Evolutionary conservation across 2,888 invertebrate species (phyloP).

Genomic region (Morpho achilles): DNA sequence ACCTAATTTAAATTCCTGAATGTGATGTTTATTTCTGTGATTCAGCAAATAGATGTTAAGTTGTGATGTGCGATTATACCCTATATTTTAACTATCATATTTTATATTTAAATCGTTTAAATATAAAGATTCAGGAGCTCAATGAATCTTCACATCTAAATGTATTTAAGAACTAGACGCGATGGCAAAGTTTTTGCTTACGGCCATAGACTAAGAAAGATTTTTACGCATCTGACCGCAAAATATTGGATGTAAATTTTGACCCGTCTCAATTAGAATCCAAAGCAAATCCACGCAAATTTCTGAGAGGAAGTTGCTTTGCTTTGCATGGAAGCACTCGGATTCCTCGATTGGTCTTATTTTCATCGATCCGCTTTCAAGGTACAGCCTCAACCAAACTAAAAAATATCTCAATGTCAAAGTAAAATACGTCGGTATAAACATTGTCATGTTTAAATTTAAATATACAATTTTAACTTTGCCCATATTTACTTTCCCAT

Average conservation of each 20-base stretch:
- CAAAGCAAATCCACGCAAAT: slow-evolving; percentile 67
- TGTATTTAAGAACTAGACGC: slow-evolving; percentile 41
- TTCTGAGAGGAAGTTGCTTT: slow-evolving; percentile 76
- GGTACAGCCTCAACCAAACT: slow-evolving; percentile 34
- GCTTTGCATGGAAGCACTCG: slow-evolving; percentile 65
- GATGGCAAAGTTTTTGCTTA: slow-evolving; percentile 51
- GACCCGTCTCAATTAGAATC: slow-evolving; percentile 51
- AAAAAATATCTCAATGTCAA: slow-evolving; percentile 27
- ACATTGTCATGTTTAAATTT: slow-evolving; percentile 38
- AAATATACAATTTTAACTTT: slow-evolving; percentile 49
- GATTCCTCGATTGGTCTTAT: slow-evolving; percentile 44
- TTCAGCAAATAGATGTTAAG: slow-evolving; percentile 71
- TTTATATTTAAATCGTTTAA: slow-evolving; percentile 44
- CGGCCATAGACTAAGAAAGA: slow-evolving; percentile 14
- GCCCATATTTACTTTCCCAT: slow-evolving; percentile 48
- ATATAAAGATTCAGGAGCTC: slow-evolving; percentile 73
- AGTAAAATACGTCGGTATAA: slow-evolving; percentile 47
- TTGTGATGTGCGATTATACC: slow-evolving; percentile 74
- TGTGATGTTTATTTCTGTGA: slow-evolving; percentile 50
- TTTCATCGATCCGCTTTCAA: slow-evolving; percentile 35
- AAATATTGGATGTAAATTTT: slow-evolving; percentile 29
- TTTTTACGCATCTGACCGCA: slow-evolving; percentile 29
- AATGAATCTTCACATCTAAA: slow-evolving; percentile 65
- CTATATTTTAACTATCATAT: slow-evolving; percentile 53
- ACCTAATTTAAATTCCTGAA: slow-evolving; percentile 42